phyloP scores from a whole-genome alignment of 2,888 invertebrate genomes.

The Dolichopus griseipennis region DNA sequence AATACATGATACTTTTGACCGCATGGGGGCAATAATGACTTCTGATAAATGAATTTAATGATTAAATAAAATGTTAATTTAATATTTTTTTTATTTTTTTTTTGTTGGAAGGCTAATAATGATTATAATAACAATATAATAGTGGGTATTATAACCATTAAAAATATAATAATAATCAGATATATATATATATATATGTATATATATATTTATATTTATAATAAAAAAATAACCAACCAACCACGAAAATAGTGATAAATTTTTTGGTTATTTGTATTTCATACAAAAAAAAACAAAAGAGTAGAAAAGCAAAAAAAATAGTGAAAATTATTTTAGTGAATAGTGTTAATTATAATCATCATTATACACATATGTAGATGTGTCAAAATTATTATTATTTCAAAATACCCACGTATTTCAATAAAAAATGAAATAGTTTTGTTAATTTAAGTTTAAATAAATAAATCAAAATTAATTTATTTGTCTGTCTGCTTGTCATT shows the following conservation, averaged over 20 bases:
- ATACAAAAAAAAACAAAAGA: neutral
- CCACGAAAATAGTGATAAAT: slow-evolving; percentile 4
- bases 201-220: neutral
- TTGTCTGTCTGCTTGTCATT: too few relatives aligned
- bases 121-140: too few relatives aligned
- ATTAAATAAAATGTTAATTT: neutral
- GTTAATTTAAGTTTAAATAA: too few relatives aligned
- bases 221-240: neutral
- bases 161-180: neutral
- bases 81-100: neutral
- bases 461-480: too few relatives aligned
- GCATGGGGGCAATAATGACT: neutral
- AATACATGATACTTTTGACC: neutral
- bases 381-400: too few relatives aligned
- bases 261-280: neutral
- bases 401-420: too few relatives aligned
- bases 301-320: too few relatives aligned
- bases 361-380: too few relatives aligned
- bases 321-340: too few relatives aligned
- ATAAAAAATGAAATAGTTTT: too few relatives aligned
- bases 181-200: neutral
- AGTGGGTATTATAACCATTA: neutral
- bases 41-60: slow-evolving; percentile 6
- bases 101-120: neutral
- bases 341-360: too few relatives aligned